Conservation (phyloP, 2,797 vertebrate genomes). For the Oreortyx pictus region DNA sequence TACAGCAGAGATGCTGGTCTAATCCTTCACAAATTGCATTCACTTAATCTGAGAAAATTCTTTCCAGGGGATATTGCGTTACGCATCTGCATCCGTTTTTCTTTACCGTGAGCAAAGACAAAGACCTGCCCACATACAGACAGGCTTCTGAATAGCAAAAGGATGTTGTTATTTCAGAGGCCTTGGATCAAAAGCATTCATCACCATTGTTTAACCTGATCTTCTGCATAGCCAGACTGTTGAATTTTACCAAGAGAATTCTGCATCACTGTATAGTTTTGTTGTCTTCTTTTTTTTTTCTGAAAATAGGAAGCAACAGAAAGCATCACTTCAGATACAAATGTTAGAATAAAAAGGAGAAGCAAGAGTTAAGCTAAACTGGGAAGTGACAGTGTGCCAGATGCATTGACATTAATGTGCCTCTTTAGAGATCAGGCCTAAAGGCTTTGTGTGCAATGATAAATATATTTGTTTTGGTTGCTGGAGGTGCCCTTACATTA, state of each 20-base stretch:
- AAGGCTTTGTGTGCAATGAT: constrained; percentile 58
- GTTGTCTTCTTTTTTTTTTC: background rate
- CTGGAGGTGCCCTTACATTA: constrained; percentile 72
- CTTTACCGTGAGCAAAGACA: background rate
- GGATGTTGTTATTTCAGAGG: background rate
- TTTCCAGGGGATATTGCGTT: background rate
- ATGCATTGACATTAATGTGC: constrained; percentile 64
- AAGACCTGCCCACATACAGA: background rate
- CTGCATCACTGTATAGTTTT: background rate
- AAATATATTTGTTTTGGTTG: constrained; percentile 72
- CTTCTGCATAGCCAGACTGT: background rate
- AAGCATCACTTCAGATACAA: background rate
- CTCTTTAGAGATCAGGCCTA: constrained; percentile 46
- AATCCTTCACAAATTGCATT: constrained; percentile 1
- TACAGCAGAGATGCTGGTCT: background rate
- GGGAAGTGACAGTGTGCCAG: constrained; percentile 54
- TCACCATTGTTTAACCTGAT: background rate
- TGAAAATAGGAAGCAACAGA: background rate
- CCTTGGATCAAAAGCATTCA: background rate
- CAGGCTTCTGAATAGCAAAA: background rate
- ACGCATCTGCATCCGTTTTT: background rate
- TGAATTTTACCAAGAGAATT: background rate
- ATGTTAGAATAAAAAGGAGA: background rate
- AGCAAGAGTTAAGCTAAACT: constrained; percentile 55
- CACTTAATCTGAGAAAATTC: constrained; percentile 24